phyloP scores from a whole-genome alignment of 2,113 vertebrate genomes.

The Bothrops jararaca region DNA sequence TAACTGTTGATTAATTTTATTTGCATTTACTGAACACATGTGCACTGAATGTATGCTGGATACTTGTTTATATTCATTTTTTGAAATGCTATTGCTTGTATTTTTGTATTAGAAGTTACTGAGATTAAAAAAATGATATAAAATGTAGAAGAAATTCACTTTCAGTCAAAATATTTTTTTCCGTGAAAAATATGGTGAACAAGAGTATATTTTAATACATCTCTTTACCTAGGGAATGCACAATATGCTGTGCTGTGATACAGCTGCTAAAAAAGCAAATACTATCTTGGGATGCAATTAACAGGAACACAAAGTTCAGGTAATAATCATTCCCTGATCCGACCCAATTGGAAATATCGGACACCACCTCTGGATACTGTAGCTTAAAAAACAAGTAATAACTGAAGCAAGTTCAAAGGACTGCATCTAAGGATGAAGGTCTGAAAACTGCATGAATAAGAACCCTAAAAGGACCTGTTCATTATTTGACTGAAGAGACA shows the following conservation, averaged over 20 bases:
- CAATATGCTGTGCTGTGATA: background rate
- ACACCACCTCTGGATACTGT: background rate
- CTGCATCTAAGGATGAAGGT: background rate
- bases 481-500: background rate
- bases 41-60: background rate
- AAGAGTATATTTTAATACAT: background rate
- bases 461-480: background rate
- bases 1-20: background rate
- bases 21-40: background rate
- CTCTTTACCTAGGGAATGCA: background rate
- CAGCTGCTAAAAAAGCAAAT: background rate
- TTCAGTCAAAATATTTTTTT: background rate
- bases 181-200: background rate
- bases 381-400: background rate
- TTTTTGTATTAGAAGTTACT: background rate
- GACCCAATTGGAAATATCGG: background rate
- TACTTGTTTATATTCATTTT: background rate
- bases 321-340: background rate
- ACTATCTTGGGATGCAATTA: background rate
- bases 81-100: background rate
- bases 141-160: background rate
- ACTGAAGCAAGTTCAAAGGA: background rate
- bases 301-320: background rate
- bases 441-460: background rate
- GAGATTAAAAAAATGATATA: background rate